Conservation (phyloP, 2,113 vertebrate genomes). For the Arothron firmamentum region DNA sequence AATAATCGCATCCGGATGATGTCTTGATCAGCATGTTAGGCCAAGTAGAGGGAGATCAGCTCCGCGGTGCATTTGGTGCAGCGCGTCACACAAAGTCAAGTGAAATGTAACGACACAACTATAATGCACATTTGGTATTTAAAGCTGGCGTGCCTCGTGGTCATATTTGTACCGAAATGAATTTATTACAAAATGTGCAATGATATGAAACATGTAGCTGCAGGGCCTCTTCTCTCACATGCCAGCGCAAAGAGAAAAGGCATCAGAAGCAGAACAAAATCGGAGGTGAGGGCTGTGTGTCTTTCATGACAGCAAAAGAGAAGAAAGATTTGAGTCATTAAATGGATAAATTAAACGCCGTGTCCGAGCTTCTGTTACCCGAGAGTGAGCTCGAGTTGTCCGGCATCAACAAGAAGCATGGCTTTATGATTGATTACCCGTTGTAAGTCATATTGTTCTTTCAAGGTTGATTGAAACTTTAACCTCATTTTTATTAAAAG, state of each 20-base stretch:
- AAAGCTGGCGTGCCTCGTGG: conserved; percentile 71
- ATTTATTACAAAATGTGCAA: conserved; percentile 75
- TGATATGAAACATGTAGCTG: conserved; percentile 77
- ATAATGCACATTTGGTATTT: conserved; percentile 73
- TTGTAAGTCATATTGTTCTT: conserved; percentile 87
- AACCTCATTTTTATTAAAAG: conserved; percentile 92
- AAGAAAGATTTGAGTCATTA: conserved; percentile 32
- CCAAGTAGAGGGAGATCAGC: conserved; percentile 45
- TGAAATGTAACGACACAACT: conserved; percentile 48
- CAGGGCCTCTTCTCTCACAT: conserved; percentile 60
- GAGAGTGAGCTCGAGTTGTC: conserved; percentile 32
- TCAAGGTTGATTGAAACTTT: conserved; percentile 99
- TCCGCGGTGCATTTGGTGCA: conserved; percentile 43
- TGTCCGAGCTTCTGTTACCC: conserved; percentile 49
- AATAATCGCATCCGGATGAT: conserved; percentile 63
- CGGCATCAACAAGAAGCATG: conserved; percentile 78
- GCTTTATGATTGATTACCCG: conserved; percentile 90
- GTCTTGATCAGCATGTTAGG: conserved; percentile 52
- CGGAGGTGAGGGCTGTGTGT: conserved; percentile 46
- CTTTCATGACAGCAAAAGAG: conserved; percentile 21
- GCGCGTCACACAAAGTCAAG: conserved; percentile 36
- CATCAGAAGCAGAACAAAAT: conserved; percentile 65
- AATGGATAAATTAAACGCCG: conserved; percentile 51
- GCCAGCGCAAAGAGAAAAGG: conserved; percentile 60
- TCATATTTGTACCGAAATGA: conserved; percentile 74